phyloP scores from a whole-genome alignment of 2,113 vertebrate species.

The Ailurus styani region DNA sequence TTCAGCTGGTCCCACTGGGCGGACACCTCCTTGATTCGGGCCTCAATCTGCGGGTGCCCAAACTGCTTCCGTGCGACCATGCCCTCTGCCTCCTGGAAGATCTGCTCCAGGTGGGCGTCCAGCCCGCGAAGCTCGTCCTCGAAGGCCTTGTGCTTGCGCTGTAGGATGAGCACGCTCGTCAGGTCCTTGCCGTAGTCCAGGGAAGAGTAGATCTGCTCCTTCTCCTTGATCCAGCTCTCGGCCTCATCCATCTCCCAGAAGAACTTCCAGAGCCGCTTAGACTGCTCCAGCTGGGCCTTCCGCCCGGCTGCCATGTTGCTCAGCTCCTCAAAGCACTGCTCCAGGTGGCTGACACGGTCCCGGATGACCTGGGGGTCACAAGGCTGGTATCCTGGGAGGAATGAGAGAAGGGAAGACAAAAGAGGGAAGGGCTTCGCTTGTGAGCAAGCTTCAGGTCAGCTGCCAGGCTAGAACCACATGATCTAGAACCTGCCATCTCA shows the following conservation, averaged over 20 bases:
- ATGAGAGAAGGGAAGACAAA: background rate
- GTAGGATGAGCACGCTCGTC: conserved; percentile 90
- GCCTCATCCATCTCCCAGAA: conserved; percentile 94
- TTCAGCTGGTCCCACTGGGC: conserved; percentile 92
- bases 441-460: background rate
- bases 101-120: conserved; percentile 81
- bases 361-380: conserved; percentile 94
- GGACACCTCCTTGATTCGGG: conserved; percentile 81
- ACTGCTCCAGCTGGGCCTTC: conserved; percentile 89
- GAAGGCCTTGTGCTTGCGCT: conserved; percentile 92
- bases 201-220: conserved; percentile 95
- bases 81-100: conserved; percentile 84
- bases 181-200: conserved; percentile 96
- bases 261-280: conserved; percentile 92
- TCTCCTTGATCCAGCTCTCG: conserved; percentile 96
- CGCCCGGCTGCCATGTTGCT: conserved; percentile 86
- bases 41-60: conserved; percentile 82
- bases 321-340: conserved; percentile 90
- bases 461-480: background rate
- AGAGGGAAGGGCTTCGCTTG: background rate
- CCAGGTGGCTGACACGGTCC: conserved; percentile 92
- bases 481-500: background rate
- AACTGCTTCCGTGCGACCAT: conserved; percentile 87
- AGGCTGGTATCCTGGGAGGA: conserved; percentile 90
- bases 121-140: conserved; percentile 92